These are phyloP conservation scores for Cataglyphis altisquamis DNA, from an alignment of 2,888 invertebrate genomes.

Conservation along the genomic window DNA sequence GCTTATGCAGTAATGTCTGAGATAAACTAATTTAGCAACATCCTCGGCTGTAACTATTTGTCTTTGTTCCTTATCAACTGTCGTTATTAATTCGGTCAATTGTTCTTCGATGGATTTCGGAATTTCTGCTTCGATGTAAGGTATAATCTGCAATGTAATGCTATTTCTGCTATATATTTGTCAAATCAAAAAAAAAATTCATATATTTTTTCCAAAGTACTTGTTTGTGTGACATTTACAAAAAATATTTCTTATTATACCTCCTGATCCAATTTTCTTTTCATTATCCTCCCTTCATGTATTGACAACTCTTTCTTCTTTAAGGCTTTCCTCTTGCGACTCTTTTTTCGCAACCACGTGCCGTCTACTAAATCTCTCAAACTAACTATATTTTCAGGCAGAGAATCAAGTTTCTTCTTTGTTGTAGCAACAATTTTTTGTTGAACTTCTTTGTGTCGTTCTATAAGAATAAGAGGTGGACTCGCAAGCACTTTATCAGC, in stretches of 20 bases:
- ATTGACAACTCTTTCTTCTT: conserved; percentile 38
- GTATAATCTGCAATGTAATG: conserved; percentile 85
- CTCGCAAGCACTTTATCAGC: conserved; percentile 88
- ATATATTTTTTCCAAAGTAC: background rate
- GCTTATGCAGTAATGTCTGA: conserved; percentile 72
- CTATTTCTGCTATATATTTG: conserved; percentile 12
- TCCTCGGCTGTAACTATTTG: conserved; percentile 87
- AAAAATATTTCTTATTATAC: background rate
- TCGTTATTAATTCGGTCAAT: conserved; percentile 87
- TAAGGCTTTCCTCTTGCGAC: conserved; percentile 32
- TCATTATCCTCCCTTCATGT: conserved; percentile 50
- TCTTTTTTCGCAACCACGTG: conserved; percentile 71
- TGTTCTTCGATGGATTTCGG: conserved; percentile 90
- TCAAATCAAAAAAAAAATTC: background rate
- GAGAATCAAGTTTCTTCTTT: conserved; percentile 73
- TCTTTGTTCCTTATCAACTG: conserved; percentile 87
- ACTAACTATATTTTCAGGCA: conserved; percentile 79
- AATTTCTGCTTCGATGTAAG: conserved; percentile 88
- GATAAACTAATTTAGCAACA: conserved; percentile 87
- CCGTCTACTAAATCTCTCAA: conserved; percentile 75
- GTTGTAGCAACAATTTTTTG: conserved; percentile 82
- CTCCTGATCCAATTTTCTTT: background rate
- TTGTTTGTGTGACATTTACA: background rate
- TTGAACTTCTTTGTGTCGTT: conserved; percentile 84
- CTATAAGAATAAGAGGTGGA: conserved; percentile 87